Evolutionary conservation across 2,797 vertebrate genomes (phyloP).

Genomic region (Phaenicophaeus curvirostris): DNA sequence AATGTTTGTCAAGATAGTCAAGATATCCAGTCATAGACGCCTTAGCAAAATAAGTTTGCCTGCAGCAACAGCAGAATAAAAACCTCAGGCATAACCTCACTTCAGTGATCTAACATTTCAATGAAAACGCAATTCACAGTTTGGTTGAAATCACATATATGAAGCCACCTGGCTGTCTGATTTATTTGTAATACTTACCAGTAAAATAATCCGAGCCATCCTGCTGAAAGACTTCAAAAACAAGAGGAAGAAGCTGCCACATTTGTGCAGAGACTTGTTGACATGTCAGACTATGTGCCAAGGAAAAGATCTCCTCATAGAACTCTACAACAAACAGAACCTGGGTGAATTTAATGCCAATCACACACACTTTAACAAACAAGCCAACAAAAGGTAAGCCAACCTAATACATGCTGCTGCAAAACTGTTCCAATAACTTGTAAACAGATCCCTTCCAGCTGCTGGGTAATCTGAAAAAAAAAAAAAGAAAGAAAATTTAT

Average conservation of each 20-base stretch:
- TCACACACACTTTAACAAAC: not conserved
- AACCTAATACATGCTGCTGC: slow-evolving; percentile 97
- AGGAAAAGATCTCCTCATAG: slow-evolving; percentile 97
- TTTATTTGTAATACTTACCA: slow-evolving; percentile 78
- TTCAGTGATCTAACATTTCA: not conserved
- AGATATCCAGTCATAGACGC: not conserved
- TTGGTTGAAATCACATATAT: not conserved
- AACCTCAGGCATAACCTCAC: not conserved
- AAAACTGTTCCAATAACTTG: slow-evolving; percentile 98
- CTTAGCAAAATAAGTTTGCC: not conserved
- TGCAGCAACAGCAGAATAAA: not conserved
- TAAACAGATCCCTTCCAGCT: slow-evolving; percentile 97
- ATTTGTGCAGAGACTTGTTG: slow-evolving; percentile 98
- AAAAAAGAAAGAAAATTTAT: not conserved
- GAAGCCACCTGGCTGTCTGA: not conserved
- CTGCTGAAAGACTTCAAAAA: slow-evolving; percentile 98
- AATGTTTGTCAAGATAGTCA: not conserved
- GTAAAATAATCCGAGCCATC: slow-evolving; percentile 99
- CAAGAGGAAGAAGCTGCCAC: slow-evolving; percentile 98
- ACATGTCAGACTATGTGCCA: slow-evolving; percentile 98
- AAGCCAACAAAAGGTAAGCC: not conserved
- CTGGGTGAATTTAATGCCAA: slow-evolving; percentile 12
- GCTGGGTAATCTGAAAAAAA: slow-evolving; percentile 91
- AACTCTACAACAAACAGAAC: slow-evolving; percentile 84
- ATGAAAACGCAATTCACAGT: not conserved